phyloP scores from a whole-genome alignment of 2,797 vertebrate species.

The Microchirus variegatus region DNA sequence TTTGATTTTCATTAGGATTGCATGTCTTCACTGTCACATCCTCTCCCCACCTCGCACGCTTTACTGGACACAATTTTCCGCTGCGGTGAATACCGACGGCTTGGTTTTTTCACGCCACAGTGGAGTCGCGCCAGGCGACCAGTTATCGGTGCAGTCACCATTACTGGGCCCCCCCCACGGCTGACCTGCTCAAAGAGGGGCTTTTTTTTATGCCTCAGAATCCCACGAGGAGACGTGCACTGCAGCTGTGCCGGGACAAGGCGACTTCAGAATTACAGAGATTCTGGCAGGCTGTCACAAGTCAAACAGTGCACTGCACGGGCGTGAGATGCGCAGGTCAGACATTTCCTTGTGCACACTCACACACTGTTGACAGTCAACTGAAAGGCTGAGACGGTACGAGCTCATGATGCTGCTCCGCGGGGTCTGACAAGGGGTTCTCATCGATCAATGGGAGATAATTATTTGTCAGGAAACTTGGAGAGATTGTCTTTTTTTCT shows the following conservation, averaged over 20 bases:
- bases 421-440: slow-evolving; percentile 26
- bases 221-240: slow-evolving; percentile 49
- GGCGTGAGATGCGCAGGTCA: slow-evolving; percentile 43
- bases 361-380: slow-evolving; percentile 44
- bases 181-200: slow-evolving; percentile 60
- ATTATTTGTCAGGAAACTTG: slow-evolving; percentile 71
- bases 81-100: slow-evolving; percentile 68
- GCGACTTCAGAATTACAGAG: slow-evolving; percentile 46
- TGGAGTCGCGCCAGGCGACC: slow-evolving; percentile 61
- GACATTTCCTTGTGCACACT: slow-evolving; percentile 6
- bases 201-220: slow-evolving; percentile 45
- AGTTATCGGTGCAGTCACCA: slow-evolving; percentile 70
- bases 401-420: slow-evolving; percentile 44
- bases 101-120: slow-evolving; percentile 65
- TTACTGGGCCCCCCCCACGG: slow-evolving; percentile 39
- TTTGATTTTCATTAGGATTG: slow-evolving; percentile 84
- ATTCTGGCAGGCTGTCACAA: slow-evolving; percentile 40
- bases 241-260: slow-evolving; percentile 39
- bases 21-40: slow-evolving; percentile 80
- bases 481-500: slow-evolving; percentile 45
- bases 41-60: slow-evolving; percentile 73
- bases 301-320: slow-evolving; percentile 24
- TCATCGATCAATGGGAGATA: slow-evolving; percentile 63
- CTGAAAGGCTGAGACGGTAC: slow-evolving; percentile 52
- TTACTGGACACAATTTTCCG: slow-evolving; percentile 83